Base-by-base conservation (phyloP, 2,797 vertebrate species). In the Ambastaia sidthimunki region DNA sequence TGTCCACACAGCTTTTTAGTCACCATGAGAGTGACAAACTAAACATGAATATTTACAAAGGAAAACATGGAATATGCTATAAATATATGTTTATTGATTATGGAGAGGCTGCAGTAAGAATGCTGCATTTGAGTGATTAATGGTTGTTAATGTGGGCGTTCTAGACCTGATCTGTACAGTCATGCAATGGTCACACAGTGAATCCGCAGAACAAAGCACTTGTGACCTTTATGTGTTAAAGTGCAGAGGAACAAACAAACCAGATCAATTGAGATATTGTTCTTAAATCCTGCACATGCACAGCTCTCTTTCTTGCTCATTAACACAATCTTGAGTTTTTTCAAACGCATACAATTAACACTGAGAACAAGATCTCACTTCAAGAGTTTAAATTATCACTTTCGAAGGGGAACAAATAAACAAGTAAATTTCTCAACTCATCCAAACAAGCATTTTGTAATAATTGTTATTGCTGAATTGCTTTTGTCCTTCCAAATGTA, bases 151-250 rank as follows among this genome's bases (percentile, higher is more conserved):
- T 41, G 67, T 63, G 55, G 76, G 67, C 13, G 55, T 52, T 71
- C 28, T 28, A 50, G 76, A 15, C 55, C 10, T 15, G 76, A 78
- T 71, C 44, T 71, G 76, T 50, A 52, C n/a, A 63, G 68, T 37
- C 6, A 10, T 23, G 44, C 25, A 78, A 54, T 54, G 31, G 47
- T 63, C 68, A 10, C 76, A 41, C 67, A 71, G 44, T 21, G 28
- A 50, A 55, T 28, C 28, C 69, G 34, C 69, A 85, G 74, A 71
- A 80, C 81, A 85, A 85, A 82, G 74, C 71, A 9, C 25, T 34
- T 25, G 28, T 85, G 84, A 85, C 84, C 78, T 83, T 85, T 85
- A 83, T 21, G 31, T 47, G 71, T 73, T 44, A 60, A 67, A 63
- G 41, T 52, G 78, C 59, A 37, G 67, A 41, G 13, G 25, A 55